Percentiles rank a stretch among this genome's conserved stretches.
Evolutionary conservation across 2,113 vertebrate species (phyloP).

Genomic region (Eira barbara): DNA sequence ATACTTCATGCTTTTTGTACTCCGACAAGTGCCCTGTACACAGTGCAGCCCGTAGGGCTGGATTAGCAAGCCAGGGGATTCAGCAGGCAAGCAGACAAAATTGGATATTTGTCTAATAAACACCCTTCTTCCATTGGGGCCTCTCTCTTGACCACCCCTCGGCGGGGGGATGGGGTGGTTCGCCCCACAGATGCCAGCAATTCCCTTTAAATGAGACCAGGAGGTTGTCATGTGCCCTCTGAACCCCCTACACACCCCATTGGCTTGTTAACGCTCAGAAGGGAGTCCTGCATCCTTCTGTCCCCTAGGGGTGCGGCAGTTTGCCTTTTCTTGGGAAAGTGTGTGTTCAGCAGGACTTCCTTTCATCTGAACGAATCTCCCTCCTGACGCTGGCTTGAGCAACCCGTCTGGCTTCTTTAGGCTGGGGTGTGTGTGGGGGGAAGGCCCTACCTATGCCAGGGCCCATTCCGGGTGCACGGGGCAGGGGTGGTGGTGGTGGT

Average conservation of each 20-base stretch:
- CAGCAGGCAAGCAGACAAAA: constrained; percentile 79
- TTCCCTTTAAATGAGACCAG: constrained; percentile 58
- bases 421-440: constrained; percentile 17
- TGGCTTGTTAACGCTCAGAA: constrained; percentile 79
- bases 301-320: constrained; percentile 69
- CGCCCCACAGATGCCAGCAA: constrained; percentile 66
- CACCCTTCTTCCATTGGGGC: constrained; percentile 69
- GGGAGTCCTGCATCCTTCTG: constrained; percentile 65
- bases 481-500: background rate
- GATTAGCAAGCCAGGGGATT: constrained; percentile 82
- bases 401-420: constrained; percentile 41
- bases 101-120: constrained; percentile 88
- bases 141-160: constrained; percentile 43
- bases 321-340: constrained; percentile 68
- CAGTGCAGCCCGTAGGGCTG: constrained; percentile 86
- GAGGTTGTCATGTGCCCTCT: constrained; percentile 69
- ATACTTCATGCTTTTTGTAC: constrained; percentile 93
- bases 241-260: constrained; percentile 75
- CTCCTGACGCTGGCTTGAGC: constrained; percentile 4
- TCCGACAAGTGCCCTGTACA: constrained; percentile 90
- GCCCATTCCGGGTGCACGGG: background rate
- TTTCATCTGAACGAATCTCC: constrained; percentile 43
- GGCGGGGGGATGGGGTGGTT: constrained; percentile 1
- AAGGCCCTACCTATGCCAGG: constrained; percentile 73
- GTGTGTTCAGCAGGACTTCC: constrained; percentile 67